A percentile compares a stretch with the other conserved stretches of the same genome.
Conservation (phyloP, 2,797 vertebrate species). For the Mormyrops boulengeri region DNA sequence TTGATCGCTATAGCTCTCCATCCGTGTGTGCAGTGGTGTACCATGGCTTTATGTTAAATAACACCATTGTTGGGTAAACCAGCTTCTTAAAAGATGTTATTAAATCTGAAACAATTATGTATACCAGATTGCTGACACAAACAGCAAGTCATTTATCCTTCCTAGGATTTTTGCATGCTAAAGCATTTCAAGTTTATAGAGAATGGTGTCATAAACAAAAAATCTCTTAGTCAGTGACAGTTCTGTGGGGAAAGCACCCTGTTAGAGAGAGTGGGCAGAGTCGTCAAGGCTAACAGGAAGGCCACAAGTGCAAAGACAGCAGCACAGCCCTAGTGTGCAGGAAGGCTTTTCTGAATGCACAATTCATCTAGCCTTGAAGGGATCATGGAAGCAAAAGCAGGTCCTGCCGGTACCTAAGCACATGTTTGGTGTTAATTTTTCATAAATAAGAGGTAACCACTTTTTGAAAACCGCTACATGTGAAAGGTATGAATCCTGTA, state of each 20-base stretch:
- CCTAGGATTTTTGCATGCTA: neutral
- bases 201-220: neutral
- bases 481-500: neutral
- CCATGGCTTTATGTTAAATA: neutral
- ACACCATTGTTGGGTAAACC: neutral
- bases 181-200: neutral
- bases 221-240: neutral
- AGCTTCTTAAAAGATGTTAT: neutral
- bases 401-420: neutral
- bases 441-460: neutral
- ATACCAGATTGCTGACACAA: neutral
- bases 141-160: neutral
- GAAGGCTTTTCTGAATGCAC: neutral
- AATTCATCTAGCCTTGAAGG: neutral
- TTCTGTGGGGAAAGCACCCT: neutral
- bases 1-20: neutral
- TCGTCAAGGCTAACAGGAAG: neutral
- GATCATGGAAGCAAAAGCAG: neutral
- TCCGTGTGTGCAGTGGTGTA: neutral
- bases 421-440: neutral
- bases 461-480: neutral
- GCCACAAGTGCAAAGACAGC: neutral
- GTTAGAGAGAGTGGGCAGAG: neutral
- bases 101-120: neutral
- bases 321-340: neutral